Percentiles rank a stretch among this genome's conserved stretches.
Evolutionary conservation across 2,113 vertebrate species (phyloP).

Genomic region (Dromiciops gliroides): DNA sequence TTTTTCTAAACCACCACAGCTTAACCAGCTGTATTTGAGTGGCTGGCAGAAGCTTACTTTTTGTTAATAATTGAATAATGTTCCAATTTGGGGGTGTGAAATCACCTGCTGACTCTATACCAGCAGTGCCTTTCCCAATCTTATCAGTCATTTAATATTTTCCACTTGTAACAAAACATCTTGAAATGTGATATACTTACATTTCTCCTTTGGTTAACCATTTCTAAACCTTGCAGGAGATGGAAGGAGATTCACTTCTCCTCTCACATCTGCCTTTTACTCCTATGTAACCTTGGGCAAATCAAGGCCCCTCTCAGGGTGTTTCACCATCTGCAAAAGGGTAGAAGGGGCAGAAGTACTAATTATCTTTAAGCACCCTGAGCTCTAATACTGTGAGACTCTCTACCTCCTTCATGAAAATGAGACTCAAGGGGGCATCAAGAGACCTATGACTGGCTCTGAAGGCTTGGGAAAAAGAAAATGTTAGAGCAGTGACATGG

Average conservation of each 20-base stretch:
- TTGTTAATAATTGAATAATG: neutral
- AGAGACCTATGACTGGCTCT: neutral
- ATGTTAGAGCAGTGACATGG: neutral
- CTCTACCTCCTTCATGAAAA: neutral
- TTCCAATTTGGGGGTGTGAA: neutral
- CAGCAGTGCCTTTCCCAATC: neutral
- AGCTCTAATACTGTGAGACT: neutral
- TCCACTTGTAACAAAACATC: conserved; percentile 2
- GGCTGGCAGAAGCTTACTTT: neutral
- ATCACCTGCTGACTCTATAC: conserved; percentile 4
- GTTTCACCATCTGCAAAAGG: neutral
- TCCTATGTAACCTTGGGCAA: neutral
- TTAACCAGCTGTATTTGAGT: neutral
- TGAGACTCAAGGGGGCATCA: neutral
- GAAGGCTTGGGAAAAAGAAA: neutral
- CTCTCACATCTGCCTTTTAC: neutral
- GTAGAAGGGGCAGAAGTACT: neutral
- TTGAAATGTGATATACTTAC: neutral
- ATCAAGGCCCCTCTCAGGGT: neutral
- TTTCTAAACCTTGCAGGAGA: neutral
- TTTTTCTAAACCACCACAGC: neutral
- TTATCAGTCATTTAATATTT: neutral
- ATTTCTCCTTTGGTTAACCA: neutral
- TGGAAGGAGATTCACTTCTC: neutral
- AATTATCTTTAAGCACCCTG: neutral